Percentiles rank a stretch among this genome's conserved stretches.
Evolutionary conservation across 2,797 vertebrate genomes (phyloP).

Genomic region (Crypturellus tataupa): DNA sequence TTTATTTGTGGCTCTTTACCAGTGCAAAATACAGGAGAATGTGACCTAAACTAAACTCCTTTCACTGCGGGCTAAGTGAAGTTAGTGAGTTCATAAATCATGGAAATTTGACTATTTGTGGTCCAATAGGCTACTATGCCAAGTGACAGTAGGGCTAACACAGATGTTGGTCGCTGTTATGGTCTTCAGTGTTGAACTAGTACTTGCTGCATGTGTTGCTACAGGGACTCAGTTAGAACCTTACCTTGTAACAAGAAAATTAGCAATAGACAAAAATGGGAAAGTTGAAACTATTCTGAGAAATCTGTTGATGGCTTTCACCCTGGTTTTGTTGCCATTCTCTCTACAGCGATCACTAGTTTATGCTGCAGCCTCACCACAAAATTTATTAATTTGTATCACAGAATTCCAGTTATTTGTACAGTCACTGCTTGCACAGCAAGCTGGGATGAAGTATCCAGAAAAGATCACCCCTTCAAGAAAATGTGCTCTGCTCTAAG

Average conservation of each 20-base stretch:
- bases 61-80: background rate
- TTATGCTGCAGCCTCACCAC: background rate
- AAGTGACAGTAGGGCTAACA: background rate
- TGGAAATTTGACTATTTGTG: background rate
- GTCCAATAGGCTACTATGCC: fast-evolving
- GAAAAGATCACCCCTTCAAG: background rate
- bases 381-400: background rate
- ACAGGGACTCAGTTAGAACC: background rate
- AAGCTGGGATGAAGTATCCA: background rate
- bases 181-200: background rate
- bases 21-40: background rate
- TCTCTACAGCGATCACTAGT: background rate
- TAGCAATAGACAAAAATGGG: background rate
- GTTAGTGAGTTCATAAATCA: background rate
- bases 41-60: background rate
- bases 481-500: background rate
- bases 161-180: background rate
- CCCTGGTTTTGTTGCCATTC: background rate
- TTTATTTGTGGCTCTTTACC: background rate
- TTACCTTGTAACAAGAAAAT: background rate
- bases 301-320: background rate
- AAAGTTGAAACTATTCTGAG: background rate
- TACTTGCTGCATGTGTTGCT: background rate
- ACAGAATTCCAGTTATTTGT: background rate
- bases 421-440: background rate